Conservation (phyloP, 1,140 invertebrate species). For the Trichonephila inaurata region DNA sequence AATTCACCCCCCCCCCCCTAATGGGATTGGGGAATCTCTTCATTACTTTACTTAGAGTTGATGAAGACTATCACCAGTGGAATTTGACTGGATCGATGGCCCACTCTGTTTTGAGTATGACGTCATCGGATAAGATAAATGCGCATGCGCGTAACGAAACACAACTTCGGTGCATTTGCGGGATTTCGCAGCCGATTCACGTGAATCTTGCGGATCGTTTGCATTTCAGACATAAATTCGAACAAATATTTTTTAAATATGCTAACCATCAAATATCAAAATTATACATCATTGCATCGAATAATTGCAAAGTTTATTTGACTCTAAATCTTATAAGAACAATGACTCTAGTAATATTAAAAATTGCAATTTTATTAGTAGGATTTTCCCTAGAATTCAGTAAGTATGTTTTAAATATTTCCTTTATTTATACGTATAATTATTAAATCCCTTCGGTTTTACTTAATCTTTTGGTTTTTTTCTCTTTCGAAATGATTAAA, state of each 20-base stretch:
- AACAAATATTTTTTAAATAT: not conserved
- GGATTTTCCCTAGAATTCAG: constrained; percentile 53
- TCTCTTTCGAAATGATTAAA: too few species aligned
- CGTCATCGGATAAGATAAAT: not conserved
- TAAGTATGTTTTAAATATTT: constrained; percentile 27
- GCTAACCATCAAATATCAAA: not conserved
- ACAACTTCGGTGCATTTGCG: constrained; percentile 67
- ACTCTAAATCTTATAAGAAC: not conserved
- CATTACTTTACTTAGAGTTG: constrained; percentile 1
- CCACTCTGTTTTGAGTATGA: constrained; percentile 44
- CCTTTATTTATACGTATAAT: too few species aligned
- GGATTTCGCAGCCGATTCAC: constrained; percentile 54
- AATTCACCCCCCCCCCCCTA: not conserved
- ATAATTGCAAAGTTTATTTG: not conserved
- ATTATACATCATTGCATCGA: not conserved
- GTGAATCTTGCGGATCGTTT: constrained; percentile 12
- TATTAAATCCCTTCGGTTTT: not conserved
- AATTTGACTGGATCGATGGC: constrained; percentile 9
- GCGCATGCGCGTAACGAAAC: constrained; percentile 31
- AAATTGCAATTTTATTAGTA: not conserved
- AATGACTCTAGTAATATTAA: not conserved
- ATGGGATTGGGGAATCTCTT: not conserved
- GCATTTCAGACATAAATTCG: not conserved
- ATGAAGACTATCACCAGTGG: not conserved
- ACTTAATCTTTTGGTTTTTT: too few species aligned